Evolutionary conservation across 2,888 invertebrate genomes (phyloP), one percentile per base, ranked within the genome.

Genomic region (Flexamia atlantica): DNA sequence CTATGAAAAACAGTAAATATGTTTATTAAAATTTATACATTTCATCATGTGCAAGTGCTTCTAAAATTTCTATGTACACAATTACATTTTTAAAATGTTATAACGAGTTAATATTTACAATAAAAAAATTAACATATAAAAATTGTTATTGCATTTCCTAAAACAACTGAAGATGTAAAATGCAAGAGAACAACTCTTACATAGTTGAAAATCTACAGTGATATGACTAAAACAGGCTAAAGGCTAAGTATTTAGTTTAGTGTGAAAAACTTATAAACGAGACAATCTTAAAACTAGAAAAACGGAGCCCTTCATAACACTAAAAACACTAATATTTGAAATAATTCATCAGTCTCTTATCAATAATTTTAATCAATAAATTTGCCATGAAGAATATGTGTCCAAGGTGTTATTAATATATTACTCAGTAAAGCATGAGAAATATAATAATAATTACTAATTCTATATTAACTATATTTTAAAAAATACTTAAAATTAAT

Each of bases 101-200:
- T 30, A 64, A 64, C 30, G 30, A 64, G 28, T 64, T 64, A 64
- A 64, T 64, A 64, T 64, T 28, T 64, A 64, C 64, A 64, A 57
- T 12, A 23, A 28, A 30, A 64, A 64, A 28, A 64, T 57, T 57
- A 57, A 64, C 64, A 28, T 9, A 14, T 28, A 28, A 23, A 17
- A 20, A 30, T 64, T 64, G 64, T 64, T 64, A 64, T 64, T 30
- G 12, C n/a, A 1, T 53, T 23, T 1, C 23, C 7, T 53, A 1
- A 20, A 53, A 53, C 23, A 23, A 2, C 7, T 64, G 5, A 64
- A 57, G 17, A 14, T 20, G 30, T 64, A 28, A 64, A 28, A 7
- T 30, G 64, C 4, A 28, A 17, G 3, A 14, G n/a, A 64, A 64
- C 64, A 64, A 7, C 53, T 53, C 23, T 53, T 5, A 53, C 2